Evolutionary conservation across 2,113 vertebrate genomes (phyloP), one percentile per base, ranked within the genome.

Genomic region (Xiphophorus couchianus): DNA sequence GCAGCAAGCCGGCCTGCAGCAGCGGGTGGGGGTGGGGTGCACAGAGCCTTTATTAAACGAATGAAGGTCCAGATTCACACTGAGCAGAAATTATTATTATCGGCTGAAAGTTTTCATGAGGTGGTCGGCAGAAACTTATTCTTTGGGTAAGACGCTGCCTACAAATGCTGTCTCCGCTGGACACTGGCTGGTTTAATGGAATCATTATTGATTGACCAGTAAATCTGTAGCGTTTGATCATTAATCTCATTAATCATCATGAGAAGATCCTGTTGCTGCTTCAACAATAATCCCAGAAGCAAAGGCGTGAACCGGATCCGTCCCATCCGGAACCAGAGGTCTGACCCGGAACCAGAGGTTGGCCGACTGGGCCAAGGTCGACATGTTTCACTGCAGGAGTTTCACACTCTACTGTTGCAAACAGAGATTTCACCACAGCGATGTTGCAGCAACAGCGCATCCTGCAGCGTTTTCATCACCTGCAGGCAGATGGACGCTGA

Each of bases 1-100:
- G 22, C 63, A 54, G 65, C 65, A 68, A 69, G 79, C 67, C 27
- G 70, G 28, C 73, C 60, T 37, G 35, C 48, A 78, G 58, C 33
- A 66, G 69, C 42, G 39, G 33, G 6, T 33, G 31, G 31, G 31
- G 31, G 31, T 33, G 31, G 6, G 31, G 31, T 33, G 31, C 31
- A 33, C 31, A 33, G 31, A 33, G 31, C 31, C 31, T 33, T 33
- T 7, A 80, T 80, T 73, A 44, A 28, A 77, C 71, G 42, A 58
- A 29, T 39, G 60, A 27, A n/a, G 61, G 33, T 66, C 51, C 60
- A 37, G 51, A 86, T 69, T 76, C 31, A 37, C 31, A 60, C 35
- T 70, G 44, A 31, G 44, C 8, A 69, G 29, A 75, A 75, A 68
- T 58, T 39, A 12, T 35, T 69, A 51, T 37, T 15, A 15, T 30